Base-by-base conservation (phyloP, 2,113 vertebrate genomes). In the Cebus imitator region DNA sequence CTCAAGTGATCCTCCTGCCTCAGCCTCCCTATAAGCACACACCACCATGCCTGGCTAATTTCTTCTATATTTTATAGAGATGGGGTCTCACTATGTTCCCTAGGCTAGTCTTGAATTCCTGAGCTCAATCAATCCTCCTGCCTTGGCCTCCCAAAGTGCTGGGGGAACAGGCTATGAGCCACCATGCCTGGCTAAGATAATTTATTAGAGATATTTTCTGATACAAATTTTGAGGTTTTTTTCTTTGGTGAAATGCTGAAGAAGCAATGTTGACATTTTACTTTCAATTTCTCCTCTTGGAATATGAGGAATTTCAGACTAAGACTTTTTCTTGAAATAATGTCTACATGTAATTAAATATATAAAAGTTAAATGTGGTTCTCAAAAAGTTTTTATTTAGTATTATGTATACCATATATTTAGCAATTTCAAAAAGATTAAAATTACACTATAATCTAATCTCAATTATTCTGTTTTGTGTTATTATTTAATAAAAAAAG, bases 201-300 rank as follows among this genome's bases (percentile, higher is more conserved):
- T 90, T 92, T 89, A 92, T 97, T 68, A 95, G 27, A 10, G 40
- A 79, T 83, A 50, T 80, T 96, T 93, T 86, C 73, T 86, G 55
- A 68, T 23, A 78, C 4, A 92, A 16, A 89, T 96, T 95, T 84
- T 12, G 72, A 90, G 27, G 27, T 48, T 91, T 97, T 93, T 30
- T 37, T 68, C 52, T 52, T 37, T 43, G 30, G 4, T 72, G 27
- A 86, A 95, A 83, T 89, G 92, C 45, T 80, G 11, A 95, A 82
- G 87, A 86, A 89, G 75, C 20, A 72, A 66, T 80, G 79, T 14
- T 89, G n/a, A 57, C 21, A 64, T 93, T 91, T 96, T 95, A n/a
- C 50, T 95, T 72, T 55, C 55, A 91, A 81, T 91, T 89, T 45
- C 35, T 91, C 35, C 30, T 94, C 45, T 79, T 14, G 84, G n/a